These are phyloP conservation scores for Periparus ater DNA, from an alignment of 2,797 vertebrate genomes.

Conservation along the genomic window DNA sequence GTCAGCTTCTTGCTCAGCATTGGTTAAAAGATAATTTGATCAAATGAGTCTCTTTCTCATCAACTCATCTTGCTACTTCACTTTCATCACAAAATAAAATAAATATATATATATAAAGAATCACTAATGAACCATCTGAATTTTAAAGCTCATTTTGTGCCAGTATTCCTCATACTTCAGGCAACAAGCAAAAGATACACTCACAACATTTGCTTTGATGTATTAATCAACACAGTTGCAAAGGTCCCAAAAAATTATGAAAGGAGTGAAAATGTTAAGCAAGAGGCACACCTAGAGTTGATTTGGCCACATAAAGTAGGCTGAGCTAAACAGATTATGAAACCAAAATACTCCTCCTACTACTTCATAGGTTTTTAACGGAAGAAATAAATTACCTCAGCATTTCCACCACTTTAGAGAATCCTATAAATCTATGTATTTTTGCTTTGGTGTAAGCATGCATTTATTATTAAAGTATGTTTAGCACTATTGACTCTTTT, in stretches of 20 bases:
- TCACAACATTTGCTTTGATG: conserved; percentile 58
- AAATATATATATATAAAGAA: too few species aligned
- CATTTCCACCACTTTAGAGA: not conserved
- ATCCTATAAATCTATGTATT: not conserved
- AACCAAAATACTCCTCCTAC: not conserved
- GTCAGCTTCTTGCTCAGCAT: conserved; percentile 35
- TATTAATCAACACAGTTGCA: conserved; percentile 40
- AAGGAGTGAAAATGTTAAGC: conserved; percentile 28
- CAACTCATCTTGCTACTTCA: not conserved
- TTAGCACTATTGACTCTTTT: not conserved
- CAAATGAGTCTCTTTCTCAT: conserved; percentile 11
- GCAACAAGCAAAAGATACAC: conserved; percentile 8
- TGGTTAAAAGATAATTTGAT: conserved; percentile 40
- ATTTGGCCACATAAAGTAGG: not conserved
- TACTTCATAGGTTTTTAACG: not conserved
- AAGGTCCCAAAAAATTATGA: conserved; percentile 34
- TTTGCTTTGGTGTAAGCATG: not conserved
- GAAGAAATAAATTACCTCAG: not conserved
- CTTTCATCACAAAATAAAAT: not conserved
- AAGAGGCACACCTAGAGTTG: not conserved
- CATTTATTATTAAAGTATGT: not conserved
- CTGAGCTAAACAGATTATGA: not conserved
- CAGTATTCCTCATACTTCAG: conserved; percentile 5
- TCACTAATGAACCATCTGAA: not conserved
- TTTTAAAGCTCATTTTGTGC: conserved; percentile 50